Conservation (phyloP, 2,888 invertebrate genomes). For the Drosophila anomelani region DNA sequence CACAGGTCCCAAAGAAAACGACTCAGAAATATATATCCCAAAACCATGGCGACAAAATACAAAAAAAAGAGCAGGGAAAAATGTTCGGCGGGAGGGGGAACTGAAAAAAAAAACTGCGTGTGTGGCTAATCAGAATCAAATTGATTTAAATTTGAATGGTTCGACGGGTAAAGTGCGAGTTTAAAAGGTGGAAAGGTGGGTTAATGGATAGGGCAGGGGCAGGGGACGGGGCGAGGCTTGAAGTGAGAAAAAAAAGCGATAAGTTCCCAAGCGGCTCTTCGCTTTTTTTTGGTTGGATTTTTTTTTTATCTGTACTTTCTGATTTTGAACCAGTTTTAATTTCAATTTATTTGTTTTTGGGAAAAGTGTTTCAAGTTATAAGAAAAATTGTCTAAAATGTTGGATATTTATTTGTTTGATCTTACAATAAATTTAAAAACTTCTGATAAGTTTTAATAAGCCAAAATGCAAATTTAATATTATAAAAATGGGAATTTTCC, state of each 20-base stretch:
- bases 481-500: background rate
- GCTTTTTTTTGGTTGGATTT: background rate
- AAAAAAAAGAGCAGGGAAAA: conserved; percentile 21
- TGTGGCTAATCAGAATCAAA: conserved; percentile 82
- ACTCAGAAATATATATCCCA: conserved; percentile 23
- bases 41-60: conserved; percentile 50
- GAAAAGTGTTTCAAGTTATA: background rate
- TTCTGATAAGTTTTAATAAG: background rate
- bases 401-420: background rate
- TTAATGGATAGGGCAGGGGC: conserved; percentile 2
- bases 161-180: conserved; percentile 68
- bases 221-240: conserved; percentile 11
- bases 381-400: too few relatives aligned
- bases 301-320: conserved; percentile 19
- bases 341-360: background rate
- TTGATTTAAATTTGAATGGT: conserved; percentile 80
- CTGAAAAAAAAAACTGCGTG: conserved; percentile 66
- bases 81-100: conserved; percentile 32
- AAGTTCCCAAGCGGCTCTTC: conserved; percentile 37
- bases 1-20: conserved; percentile 27
- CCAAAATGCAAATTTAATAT: background rate
- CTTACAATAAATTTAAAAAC: background rate
- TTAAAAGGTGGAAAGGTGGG: conserved; percentile 6
- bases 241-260: conserved; percentile 59
- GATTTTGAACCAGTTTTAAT: conserved; percentile 30